Percentiles rank a stretch among this genome's conserved stretches.
These are phyloP conservation scores for Noctuana brunneofusca DNA, from an alignment of 2,888 invertebrate species.

Conservation along the genomic window DNA sequence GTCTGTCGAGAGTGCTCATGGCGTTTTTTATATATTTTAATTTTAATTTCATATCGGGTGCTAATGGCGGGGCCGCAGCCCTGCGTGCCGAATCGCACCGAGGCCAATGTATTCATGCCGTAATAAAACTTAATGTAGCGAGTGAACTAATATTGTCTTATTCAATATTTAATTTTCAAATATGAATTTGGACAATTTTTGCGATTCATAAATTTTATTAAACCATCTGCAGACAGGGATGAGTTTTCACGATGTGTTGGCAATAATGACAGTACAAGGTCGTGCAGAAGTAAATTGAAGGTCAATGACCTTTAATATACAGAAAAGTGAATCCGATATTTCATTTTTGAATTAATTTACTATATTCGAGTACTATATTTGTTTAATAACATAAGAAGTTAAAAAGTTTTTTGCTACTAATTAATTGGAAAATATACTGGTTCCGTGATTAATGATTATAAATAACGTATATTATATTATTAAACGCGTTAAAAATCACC, in stretches of 20 bases:
- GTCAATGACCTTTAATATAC: not conserved
- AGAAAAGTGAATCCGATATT: no score
- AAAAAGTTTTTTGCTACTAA: no score
- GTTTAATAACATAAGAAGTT: no score
- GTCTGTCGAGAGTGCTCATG: conserved; percentile 77
- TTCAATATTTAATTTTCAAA: conserved; percentile 80
- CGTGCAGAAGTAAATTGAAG: not conserved
- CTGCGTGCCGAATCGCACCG: conserved; percentile 77
- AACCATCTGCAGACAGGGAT: conserved; percentile 38
- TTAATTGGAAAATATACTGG: no score
- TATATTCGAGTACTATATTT: no score
- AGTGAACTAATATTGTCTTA: conserved; percentile 83
- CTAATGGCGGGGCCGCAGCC: conserved; percentile 78
- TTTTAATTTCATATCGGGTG: conserved; percentile 82
- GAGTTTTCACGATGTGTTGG: conserved; percentile 15
- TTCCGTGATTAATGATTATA: no score
- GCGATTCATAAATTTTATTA: conserved; percentile 74
- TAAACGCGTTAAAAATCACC: no score
- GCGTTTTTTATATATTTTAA: conserved; percentile 81
- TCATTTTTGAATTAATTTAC: no score
- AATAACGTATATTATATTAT: no score
- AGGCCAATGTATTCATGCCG: conserved; percentile 77
- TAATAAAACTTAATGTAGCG: conserved; percentile 81
- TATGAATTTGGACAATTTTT: conserved; percentile 69
- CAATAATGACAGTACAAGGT: not conserved